Base-by-base conservation (phyloP, 53 echinoderm and acorn worm genomes). In the Echinarachnius parma region DNA sequence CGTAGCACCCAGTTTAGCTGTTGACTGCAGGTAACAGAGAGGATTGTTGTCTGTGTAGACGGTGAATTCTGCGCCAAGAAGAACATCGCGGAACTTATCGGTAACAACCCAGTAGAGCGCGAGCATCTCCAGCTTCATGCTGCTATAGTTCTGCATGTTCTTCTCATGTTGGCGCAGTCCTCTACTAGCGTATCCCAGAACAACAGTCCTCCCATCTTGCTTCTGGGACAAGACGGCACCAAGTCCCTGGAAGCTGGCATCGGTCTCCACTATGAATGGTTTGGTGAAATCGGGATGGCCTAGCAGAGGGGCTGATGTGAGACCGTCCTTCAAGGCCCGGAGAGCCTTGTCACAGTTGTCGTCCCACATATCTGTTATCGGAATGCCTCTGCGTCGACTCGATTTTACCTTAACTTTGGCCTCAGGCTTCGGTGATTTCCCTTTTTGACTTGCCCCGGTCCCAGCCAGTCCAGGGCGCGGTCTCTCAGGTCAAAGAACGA, bases 71-170 rank as follows among this genome's bases (percentile, higher is more conserved):
- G 62, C 35, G 13, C 62, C 77, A 11, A 62, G 0, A 4, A 77
- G 47, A 4, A 61, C 9, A 21, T 82, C 75, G 1, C 82, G 35
- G 33, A 82, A 82, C 31, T 82, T 82, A 13, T 54, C 65, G 10
- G 82, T 61, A 3, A 82, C 47, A 11, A 64, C 32, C 75, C 56
- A 82, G 2, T 75, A 60, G 4, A 81, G 23, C 3, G 61, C 72
- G 4, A 81, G 44, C 28, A 81, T 10, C 31, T 81, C 81, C 36
- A 81, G 62, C 36, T 87, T 81, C 71, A 70, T 78, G 21, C 64
- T 72, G 28, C 75, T 87, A 53, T 78, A 87, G 64, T 87, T 75
- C 4, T 69, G 34, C 85, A 80, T 80, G 21, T 47, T 75, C 26
- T 48, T 79, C 57, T 80, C 75, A n/a, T 75, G 56, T 14, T 54